These are phyloP conservation scores for Heloderma charlesbogerti DNA, from an alignment of 2,113 vertebrate genomes.

Conservation along the genomic window DNA sequence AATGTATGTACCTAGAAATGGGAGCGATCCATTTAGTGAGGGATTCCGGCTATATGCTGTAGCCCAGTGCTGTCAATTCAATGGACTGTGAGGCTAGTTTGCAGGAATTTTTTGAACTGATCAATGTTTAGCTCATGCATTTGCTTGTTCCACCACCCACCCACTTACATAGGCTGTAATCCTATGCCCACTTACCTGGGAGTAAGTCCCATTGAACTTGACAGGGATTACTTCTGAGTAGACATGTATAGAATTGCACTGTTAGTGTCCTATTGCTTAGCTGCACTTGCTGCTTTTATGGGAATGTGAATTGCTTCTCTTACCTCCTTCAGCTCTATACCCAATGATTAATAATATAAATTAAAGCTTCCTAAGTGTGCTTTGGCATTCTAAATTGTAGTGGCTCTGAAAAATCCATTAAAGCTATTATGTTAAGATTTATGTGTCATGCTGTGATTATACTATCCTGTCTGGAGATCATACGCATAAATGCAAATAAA, in stretches of 20 bases:
- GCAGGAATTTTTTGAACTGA: no score
- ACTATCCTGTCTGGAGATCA: slow-evolving; percentile 31
- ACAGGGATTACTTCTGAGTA: no score
- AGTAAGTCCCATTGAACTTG: no score
- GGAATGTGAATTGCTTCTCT: not conserved
- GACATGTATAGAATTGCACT: not conserved
- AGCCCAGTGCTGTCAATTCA: not conserved
- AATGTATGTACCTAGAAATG: not conserved
- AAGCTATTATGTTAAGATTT: slow-evolving; percentile 30
- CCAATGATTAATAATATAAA: slow-evolving; percentile 53
- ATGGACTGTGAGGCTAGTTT: not conserved
- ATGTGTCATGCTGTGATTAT: not conserved
- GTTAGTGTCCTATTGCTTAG: not conserved
- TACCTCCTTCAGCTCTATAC: not conserved
- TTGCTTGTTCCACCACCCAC: not conserved
- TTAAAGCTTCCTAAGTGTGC: slow-evolving; percentile 38
- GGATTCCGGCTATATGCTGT: not conserved
- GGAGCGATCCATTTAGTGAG: not conserved
- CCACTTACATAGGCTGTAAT: not conserved
- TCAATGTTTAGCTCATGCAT: no score
- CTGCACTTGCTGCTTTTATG: not conserved
- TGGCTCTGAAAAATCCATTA: slow-evolving; percentile 39
- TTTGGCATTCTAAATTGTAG: slow-evolving; percentile 50
- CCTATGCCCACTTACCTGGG: no score
- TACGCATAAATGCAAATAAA: slow-evolving; percentile 39